phyloP scores from a whole-genome alignment of 2,797 vertebrate species.

The Pipistrellus nathusii region DNA sequence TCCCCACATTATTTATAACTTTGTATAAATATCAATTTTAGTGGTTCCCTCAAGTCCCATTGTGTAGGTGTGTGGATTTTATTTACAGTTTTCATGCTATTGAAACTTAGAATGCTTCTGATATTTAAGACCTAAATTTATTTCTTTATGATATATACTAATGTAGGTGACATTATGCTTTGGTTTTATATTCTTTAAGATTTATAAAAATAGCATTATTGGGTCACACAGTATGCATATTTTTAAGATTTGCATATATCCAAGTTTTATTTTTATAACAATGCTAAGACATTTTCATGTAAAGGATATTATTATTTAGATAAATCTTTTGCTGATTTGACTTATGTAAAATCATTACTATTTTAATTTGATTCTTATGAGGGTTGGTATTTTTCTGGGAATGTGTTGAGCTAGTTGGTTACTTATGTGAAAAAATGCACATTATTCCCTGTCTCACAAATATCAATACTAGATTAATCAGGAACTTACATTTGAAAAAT shows the following conservation, averaged over 20 bases:
- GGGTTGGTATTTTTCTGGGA: not conserved
- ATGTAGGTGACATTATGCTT: not conserved
- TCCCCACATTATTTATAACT: constrained; percentile 71
- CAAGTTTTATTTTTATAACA: not conserved
- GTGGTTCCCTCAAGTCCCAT: constrained; percentile 12
- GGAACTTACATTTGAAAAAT: not conserved
- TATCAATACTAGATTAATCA: not conserved
- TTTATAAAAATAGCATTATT: constrained; percentile 23
- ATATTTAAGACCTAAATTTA: not conserved
- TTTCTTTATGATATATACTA: constrained; percentile 16
- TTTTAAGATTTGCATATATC: constrained; percentile 41
- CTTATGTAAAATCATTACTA: constrained; percentile 19
- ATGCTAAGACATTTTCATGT: constrained; percentile 26
- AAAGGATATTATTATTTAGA: not conserved
- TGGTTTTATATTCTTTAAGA: not conserved
- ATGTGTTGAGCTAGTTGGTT: not conserved
- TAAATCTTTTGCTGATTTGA: constrained; percentile 44
- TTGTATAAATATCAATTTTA: constrained; percentile 33
- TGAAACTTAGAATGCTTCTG: constrained; percentile 36
- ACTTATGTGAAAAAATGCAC: not conserved
- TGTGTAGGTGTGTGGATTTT: constrained; percentile 55
- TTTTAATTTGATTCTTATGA: constrained; percentile 52
- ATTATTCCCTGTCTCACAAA: not conserved
- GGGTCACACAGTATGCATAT: not conserved
- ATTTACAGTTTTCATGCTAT: not conserved